phyloP scores from a whole-genome alignment of 2,797 vertebrate genomes.

The Lacerta viridis region DNA sequence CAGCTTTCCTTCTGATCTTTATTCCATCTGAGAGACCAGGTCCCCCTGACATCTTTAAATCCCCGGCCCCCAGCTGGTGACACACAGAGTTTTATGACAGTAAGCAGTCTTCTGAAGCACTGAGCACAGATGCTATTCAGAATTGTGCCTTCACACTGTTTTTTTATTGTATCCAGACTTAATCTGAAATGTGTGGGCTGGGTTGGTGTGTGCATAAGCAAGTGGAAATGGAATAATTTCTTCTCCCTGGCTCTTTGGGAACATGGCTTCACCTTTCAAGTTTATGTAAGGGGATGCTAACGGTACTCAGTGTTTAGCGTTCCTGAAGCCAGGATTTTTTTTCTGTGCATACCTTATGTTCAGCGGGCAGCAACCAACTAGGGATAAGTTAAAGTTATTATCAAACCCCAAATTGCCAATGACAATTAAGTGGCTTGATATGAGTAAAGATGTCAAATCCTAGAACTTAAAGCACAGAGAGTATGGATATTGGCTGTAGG shows the following conservation, averaged over 20 bases:
- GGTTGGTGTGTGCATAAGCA: slow-evolving; percentile 42
- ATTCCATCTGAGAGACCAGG: slow-evolving; percentile 94
- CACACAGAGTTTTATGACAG: slow-evolving; percentile 91
- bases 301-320: slow-evolving; percentile 76
- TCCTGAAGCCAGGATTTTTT: slow-evolving; percentile 74
- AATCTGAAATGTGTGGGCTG: slow-evolving; percentile 84
- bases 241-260: slow-evolving; percentile 84
- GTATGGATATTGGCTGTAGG: slow-evolving; percentile 39
- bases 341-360: slow-evolving; percentile 52
- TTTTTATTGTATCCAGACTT: slow-evolving; percentile 87
- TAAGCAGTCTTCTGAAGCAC: slow-evolving; percentile 88
- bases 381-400: slow-evolving; percentile 72
- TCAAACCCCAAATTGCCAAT: slow-evolving; percentile 45
- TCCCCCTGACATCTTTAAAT: slow-evolving; percentile 88
- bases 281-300: slow-evolving; percentile 80
- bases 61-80: slow-evolving; percentile 91
- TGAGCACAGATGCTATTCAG: slow-evolving; percentile 90
- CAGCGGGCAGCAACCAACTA: slow-evolving; percentile 62
- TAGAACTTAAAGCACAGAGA: slow-evolving; percentile 8
- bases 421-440: slow-evolving; percentile 29
- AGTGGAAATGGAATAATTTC: slow-evolving; percentile 83
- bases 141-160: slow-evolving; percentile 89
- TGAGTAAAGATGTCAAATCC: slow-evolving; percentile 22
- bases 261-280: slow-evolving; percentile 81
- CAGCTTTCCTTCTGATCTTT: slow-evolving; percentile 94